These are phyloP conservation scores for Brevipalpus yothersi DNA, from an alignment of 1,140 invertebrate species.

Conservation along the genomic window DNA sequence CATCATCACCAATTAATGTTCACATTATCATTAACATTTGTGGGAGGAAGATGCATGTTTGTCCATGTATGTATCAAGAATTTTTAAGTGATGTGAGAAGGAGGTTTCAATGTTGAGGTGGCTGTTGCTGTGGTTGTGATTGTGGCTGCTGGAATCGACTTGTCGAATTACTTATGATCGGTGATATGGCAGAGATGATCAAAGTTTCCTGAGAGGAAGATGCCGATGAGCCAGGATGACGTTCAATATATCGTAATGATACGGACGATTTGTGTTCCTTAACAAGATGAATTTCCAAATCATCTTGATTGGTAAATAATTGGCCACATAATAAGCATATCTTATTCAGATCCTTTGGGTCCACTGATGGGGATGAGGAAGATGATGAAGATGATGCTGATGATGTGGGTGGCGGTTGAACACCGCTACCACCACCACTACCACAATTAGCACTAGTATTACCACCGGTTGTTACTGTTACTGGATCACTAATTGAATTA, in stretches of 20 bases:
- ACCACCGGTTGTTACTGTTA: no score
- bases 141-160: not conserved
- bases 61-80: no score
- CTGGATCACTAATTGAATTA: no score
- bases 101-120: not conserved
- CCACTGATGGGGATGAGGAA: not conserved
- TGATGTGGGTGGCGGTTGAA: not conserved
- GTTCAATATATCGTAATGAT: slow-evolving; percentile 14
- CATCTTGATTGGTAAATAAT: slow-evolving; percentile 23
- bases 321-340: slow-evolving; percentile 26
- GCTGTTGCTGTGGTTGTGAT: not conserved
- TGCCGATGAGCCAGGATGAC: slow-evolving; percentile 4
- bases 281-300: slow-evolving; percentile 29
- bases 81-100: not conserved
- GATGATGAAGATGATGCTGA: not conserved
- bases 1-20: no score
- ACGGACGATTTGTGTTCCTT: slow-evolving; percentile 24
- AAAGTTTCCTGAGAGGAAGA: slow-evolving; percentile 8
- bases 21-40: no score
- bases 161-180: not conserved
- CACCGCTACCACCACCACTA: not conserved
- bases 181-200: not conserved
- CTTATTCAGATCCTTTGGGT: not conserved
- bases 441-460: no score
- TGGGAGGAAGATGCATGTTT: no score